Evolutionary conservation across 2,113 vertebrate species (phyloP).

Genomic region (Calyptommatus sinebrachiatus): DNA sequence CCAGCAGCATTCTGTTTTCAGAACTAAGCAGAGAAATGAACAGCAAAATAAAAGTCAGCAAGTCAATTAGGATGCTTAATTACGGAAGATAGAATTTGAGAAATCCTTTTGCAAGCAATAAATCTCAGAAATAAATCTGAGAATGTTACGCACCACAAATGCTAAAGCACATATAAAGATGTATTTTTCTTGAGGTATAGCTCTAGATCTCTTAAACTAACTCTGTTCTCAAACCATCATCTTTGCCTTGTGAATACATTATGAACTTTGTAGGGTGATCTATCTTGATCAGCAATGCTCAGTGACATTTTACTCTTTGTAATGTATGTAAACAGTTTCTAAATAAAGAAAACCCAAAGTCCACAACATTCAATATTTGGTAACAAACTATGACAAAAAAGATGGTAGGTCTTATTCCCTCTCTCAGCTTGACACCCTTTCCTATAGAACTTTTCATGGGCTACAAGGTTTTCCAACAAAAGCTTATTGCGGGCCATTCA

Average conservation of each 20-base stretch:
- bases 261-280: not conserved
- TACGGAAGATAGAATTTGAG: not conserved
- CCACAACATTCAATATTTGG: accelerated
- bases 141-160: not conserved
- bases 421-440: not conserved
- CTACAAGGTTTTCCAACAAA: not conserved
- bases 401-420: not conserved
- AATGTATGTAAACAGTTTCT: not conserved
- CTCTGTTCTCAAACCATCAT: not conserved
- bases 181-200: not conserved
- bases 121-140: not conserved
- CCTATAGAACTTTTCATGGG: not conserved
- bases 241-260: not conserved
- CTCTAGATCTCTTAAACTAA: not conserved
- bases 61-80: not conserved
- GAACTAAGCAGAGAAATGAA: slow-evolving; percentile 1
- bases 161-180: not conserved
- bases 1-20: slow-evolving; percentile 28
- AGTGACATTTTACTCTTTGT: not conserved
- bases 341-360: not conserved
- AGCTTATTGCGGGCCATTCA: not conserved
- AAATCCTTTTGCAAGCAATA: not conserved
- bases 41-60: not conserved
- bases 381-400: slow-evolving; percentile 12
- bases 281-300: not conserved